Percentiles rank a stretch among this genome's conserved stretches.
Conservation (phyloP, 2,797 vertebrate genomes). For the Halcyon chelicuti region DNA sequence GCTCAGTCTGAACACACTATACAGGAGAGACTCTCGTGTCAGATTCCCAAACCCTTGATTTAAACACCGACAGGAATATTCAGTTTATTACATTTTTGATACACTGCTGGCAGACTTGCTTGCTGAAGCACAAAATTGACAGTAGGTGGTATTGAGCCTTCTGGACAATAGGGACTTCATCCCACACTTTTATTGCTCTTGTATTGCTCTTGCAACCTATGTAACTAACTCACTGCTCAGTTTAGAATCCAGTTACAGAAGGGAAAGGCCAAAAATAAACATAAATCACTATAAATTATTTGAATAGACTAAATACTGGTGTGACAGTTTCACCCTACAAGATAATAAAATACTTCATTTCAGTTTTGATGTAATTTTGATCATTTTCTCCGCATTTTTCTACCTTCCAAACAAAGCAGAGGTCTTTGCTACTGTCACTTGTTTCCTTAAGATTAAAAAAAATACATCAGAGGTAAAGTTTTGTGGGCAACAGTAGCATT, state of each 20-base stretch:
- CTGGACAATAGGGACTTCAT: neutral
- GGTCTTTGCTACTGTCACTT: neutral
- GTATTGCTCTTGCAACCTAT: neutral
- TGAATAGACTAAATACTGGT: neutral
- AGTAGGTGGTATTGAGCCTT: neutral
- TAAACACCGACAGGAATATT: neutral
- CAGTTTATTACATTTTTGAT: neutral
- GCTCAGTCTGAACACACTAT: neutral
- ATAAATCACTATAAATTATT: neutral
- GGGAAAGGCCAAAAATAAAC: neutral
- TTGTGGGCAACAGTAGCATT: neutral
- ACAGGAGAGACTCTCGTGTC: neutral
- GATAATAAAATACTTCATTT: neutral
- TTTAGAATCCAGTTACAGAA: neutral
- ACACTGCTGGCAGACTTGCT: neutral
- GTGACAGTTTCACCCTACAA: neutral
- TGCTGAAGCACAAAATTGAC: neutral
- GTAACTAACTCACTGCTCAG: neutral
- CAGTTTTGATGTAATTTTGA: neutral
- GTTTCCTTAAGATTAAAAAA: neutral
- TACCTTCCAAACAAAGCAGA: neutral
- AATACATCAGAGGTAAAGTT: neutral
- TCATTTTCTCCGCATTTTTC: neutral
- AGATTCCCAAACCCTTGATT: neutral
- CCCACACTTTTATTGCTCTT: neutral